Base-by-base conservation (phyloP, 2,888 invertebrate genomes). In the Lasioglossum marginatum region DNA sequence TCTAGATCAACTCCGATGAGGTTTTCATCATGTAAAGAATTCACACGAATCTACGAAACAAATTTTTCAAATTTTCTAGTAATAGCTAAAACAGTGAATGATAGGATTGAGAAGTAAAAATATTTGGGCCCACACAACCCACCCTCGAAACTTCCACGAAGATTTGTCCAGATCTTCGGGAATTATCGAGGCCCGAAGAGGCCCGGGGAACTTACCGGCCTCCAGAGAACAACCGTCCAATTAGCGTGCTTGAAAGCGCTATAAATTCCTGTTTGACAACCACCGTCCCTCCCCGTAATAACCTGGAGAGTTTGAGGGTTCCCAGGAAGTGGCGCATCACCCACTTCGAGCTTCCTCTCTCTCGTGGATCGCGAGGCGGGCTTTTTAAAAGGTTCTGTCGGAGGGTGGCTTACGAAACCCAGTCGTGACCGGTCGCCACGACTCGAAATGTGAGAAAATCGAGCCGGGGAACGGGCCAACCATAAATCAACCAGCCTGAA, bases 381-480 rank as follows among this genome's bases (percentile, higher is more conserved):
- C 14, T 27, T 60, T 60, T 60, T 60, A 27, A 60, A 60, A 27
- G 60, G 60, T 60, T 60, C 52, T 52, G 27, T 60, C 27, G 14
- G 27, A 27, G 31, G 52, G 70, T 76, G 27, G 27, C 60, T 60
- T 60, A 60, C 14, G 27, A 60, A 60, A 60, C 66, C 66, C 34
- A 72, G 34, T 90, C 89, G 86, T 85, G 90, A 87, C 85, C 81
- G 78, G 86, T 83, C 79, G 76, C 31, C 52, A 76, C 70, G 81
- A 52, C 81, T 83, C 82, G 77, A 88, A 90, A 87, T 86, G 85
- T 80, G 87, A 90, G 87, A 88, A 87, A 90, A 89, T 87, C 79
- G 86, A 88, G 83, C 75, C 79, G 68, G 43, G 71, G 75, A 79
- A 68, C 57, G 45, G 75, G 66, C 52, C 68, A 72, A 45, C 70